phyloP scores from a whole-genome alignment of 2,797 vertebrate species.

The Onychomys arenicola region DNA sequence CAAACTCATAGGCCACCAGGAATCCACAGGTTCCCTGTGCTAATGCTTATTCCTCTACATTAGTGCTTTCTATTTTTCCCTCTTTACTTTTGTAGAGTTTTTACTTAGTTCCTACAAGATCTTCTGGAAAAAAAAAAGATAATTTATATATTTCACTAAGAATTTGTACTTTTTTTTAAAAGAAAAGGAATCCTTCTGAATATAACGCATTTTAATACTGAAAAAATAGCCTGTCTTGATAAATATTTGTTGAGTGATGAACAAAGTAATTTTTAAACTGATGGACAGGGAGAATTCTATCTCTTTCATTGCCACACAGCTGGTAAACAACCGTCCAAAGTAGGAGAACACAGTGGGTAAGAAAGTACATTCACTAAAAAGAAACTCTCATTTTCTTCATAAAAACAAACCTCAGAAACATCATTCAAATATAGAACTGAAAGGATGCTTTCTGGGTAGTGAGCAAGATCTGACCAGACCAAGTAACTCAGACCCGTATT shows the following conservation, averaged over 20 bases:
- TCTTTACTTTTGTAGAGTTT: not conserved
- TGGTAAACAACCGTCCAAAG: not conserved
- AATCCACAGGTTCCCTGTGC: not conserved
- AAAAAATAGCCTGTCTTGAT: not conserved
- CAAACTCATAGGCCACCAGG: not conserved
- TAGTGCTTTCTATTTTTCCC: not conserved
- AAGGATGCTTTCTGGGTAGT: not conserved
- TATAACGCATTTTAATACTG: not conserved
- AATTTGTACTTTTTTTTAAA: not conserved
- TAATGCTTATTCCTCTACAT: not conserved
- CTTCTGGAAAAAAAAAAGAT: not conserved
- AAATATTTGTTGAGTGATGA: conserved; percentile 14
- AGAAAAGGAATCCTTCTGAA: conserved; percentile 1
- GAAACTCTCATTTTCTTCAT: not conserved
- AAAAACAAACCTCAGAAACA: conserved; percentile 45
- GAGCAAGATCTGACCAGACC: not conserved
- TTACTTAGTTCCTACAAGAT: conserved; percentile 17
- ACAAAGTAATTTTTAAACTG: not conserved
- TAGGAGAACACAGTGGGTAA: not conserved
- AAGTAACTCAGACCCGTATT: not conserved
- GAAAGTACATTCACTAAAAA: not conserved
- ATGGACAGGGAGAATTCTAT: not conserved
- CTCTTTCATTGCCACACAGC: not conserved
- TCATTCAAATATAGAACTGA: not conserved
- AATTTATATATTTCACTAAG: conserved; percentile 26